phyloP scores from a whole-genome alignment of 2,888 invertebrate genomes.

The Myopa testacea region DNA sequence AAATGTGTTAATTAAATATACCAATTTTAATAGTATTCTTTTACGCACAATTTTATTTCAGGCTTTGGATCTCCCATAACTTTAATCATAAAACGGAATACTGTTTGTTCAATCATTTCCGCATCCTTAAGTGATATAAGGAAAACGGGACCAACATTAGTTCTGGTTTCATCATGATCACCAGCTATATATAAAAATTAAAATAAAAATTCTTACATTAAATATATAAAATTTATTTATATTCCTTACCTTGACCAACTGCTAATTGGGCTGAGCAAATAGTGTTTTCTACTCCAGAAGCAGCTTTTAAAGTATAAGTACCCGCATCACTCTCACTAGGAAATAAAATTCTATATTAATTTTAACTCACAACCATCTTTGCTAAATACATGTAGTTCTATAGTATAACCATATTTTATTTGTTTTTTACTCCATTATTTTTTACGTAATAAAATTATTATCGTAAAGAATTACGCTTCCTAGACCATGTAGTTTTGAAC shows the following conservation, averaged over 20 bases:
- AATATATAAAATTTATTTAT: not conserved
- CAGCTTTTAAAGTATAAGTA: conserved; percentile 89
- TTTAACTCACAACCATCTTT: not conserved
- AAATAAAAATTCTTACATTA: not conserved
- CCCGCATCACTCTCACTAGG: conserved; percentile 82
- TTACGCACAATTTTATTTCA: conserved; percentile 87
- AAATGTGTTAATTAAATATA: conserved; percentile 15
- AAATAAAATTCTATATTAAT: conserved; percentile 16
- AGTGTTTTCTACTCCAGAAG: conserved; percentile 82
- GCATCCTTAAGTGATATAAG: conserved; percentile 87
- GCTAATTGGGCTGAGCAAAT: conserved; percentile 89
- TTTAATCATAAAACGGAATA: conserved; percentile 88
- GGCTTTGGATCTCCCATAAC: conserved; percentile 91
- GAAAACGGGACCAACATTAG: conserved; percentile 85
- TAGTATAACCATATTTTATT: not conserved
- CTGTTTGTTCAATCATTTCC: conserved; percentile 87
- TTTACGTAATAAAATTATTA: too few relatives aligned
- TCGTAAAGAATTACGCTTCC: too few relatives aligned
- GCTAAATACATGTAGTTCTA: not conserved
- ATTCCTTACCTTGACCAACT: conserved; percentile 81
- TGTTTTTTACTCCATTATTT: too few relatives aligned
- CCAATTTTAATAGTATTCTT: conserved; percentile 22
- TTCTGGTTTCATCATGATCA: conserved; percentile 79
- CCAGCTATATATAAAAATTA: conserved; percentile 48
- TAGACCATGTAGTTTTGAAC: too few relatives aligned